These are phyloP conservation scores for Polyodon spathula DNA, from an alignment of 2,113 vertebrate genomes.

Conservation along the genomic window DNA sequence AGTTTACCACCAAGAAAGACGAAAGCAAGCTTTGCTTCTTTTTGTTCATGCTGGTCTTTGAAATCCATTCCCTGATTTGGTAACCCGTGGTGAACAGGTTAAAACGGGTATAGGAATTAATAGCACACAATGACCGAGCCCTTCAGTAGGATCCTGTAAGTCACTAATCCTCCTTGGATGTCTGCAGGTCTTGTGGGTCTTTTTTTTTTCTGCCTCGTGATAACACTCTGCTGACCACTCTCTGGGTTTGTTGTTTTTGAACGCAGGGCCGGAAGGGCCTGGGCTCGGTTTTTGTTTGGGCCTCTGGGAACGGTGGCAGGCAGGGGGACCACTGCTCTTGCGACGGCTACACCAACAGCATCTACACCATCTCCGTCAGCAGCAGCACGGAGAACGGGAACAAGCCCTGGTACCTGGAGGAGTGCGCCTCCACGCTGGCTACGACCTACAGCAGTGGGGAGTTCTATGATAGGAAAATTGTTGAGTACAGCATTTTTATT, in stretches of 20 bases:
- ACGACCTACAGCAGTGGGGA: constrained; percentile 81
- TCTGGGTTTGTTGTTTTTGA: neutral
- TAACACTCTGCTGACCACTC: neutral
- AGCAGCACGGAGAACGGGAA: constrained; percentile 69
- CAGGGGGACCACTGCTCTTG: constrained; percentile 85
- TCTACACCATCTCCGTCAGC: constrained; percentile 87
- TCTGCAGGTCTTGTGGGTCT: neutral
- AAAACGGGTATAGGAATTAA: neutral
- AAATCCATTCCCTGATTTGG: neutral
- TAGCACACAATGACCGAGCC: constrained; percentile 1
- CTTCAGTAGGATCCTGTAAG: constrained; percentile 1
- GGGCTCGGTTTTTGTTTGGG: constrained; percentile 89
- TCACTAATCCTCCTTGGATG: constrained; percentile 2
- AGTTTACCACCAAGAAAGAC: too few species aligned
- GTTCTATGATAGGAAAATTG: constrained; percentile 71
- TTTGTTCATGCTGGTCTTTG: too few species aligned
- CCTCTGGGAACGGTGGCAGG: constrained; percentile 77
- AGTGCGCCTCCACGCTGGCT: constrained; percentile 77
- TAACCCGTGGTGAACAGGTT: constrained; percentile 3
- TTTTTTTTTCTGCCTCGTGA: neutral
- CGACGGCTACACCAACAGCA: constrained; percentile 86
- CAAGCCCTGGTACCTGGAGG: constrained; percentile 78
- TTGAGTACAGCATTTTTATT: constrained; percentile 32
- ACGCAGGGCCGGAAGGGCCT: constrained; percentile 76
- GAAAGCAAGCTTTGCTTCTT: neutral